phyloP scores from a whole-genome alignment of 2,888 invertebrate genomes.

The Phymatocera aterrima region DNA sequence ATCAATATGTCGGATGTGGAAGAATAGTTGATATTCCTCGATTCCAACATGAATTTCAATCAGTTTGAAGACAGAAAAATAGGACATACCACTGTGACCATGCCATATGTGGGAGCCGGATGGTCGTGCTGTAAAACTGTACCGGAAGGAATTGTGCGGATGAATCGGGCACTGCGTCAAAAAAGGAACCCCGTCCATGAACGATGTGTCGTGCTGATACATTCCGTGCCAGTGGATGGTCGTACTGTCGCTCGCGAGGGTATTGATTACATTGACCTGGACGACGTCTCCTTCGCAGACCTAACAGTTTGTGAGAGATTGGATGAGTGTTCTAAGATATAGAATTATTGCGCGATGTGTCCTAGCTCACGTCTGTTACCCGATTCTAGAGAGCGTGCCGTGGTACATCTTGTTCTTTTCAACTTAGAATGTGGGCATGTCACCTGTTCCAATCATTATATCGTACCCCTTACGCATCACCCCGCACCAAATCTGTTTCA shows the following conservation, averaged over 20 bases:
- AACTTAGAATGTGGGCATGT: too few relatives aligned
- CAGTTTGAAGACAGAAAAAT: too few relatives aligned
- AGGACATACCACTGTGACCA: constrained; percentile 67
- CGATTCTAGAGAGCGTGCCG: background rate
- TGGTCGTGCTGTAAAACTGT: constrained; percentile 69
- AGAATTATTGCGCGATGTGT: background rate
- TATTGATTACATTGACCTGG: constrained; percentile 73
- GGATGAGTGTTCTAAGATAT: background rate
- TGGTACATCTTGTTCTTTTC: too few relatives aligned
- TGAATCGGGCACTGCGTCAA: constrained; percentile 73
- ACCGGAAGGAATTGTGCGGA: constrained; percentile 69
- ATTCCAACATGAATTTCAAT: too few relatives aligned
- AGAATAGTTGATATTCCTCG: too few relatives aligned
- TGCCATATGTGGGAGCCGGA: constrained; percentile 74
- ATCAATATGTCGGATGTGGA: background rate
- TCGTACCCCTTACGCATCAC: too few relatives aligned
- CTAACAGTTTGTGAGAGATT: constrained; percentile 57
- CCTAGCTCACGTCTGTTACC: background rate
- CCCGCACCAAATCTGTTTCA: too few relatives aligned
- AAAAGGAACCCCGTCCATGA: constrained; percentile 74
- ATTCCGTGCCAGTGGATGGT: constrained; percentile 78
- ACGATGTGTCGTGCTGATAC: constrained; percentile 68
- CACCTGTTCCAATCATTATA: too few relatives aligned
- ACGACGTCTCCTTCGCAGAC: constrained; percentile 76
- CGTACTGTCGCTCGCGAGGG: constrained; percentile 70